Base-by-base conservation (phyloP, 2,113 vertebrate species). In the Elgaria multicarinata region DNA sequence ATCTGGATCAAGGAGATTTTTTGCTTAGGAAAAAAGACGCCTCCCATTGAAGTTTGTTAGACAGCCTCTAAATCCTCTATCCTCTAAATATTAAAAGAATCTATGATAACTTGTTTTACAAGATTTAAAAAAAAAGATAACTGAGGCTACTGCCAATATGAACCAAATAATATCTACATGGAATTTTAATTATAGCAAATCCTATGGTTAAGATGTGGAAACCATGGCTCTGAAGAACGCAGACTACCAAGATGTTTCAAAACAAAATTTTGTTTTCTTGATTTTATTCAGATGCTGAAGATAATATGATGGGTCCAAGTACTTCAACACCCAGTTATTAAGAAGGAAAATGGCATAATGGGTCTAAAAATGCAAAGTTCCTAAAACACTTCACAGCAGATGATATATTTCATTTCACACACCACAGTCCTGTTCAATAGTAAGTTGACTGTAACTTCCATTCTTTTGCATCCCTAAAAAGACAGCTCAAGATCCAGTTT, bases 231-330 rank as follows among this genome's bases (percentile, higher is more conserved):
- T 42, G 86, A 91, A 91, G 89, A 82, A 96, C 93, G 95, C 93
- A 94, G 85, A 89, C 91, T 82, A 95, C 95, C 95, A 96, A 95
- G 94, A 91, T 90, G 91, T 95, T 89, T 94, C 94, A 95, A 96
- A 95, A 94, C 33, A 33, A 92, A 95, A 96, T 95, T 96, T 92
- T 93, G 92, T 93, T 93, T 96, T 93, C 94, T 92, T 94, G 94
- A 71, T 96, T 94, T 96, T 92, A 95, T 93, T 96, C 91, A 95
- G 95, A 96, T 92, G 92, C 93, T 13, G 67, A 93, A 95, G 93
- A 95, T 93, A 88, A 96, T 89, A 89, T 67, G 86, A 87, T 90
- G 92, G 91, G 91, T 93, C 94, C 87, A 82, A 71, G 67, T 9
- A 66, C 90, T 93, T 94, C 94, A 96, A 92, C 93, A 92, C 91